A percentile compares a stretch with the other conserved stretches of the same genome.
Conservation (phyloP, 2,797 vertebrate species). For the Tapirus indicus region DNA sequence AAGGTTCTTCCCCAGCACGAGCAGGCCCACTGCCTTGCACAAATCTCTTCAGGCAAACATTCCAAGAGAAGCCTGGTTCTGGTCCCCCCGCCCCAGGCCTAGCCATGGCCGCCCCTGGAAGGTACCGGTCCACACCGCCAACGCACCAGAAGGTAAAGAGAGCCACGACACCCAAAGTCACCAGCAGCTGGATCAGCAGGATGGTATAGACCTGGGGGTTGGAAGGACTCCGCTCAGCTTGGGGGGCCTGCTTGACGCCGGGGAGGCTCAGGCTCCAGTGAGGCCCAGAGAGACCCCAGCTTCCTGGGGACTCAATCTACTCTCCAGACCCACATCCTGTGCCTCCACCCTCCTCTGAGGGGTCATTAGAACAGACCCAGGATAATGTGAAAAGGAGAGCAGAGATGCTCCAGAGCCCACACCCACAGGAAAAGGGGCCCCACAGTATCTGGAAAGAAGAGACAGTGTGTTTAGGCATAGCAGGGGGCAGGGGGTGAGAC, state of each 20-base stretch:
- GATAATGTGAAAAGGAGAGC: not conserved
- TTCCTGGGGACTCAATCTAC: not conserved
- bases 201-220: slow-evolving; percentile 93
- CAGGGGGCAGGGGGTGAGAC: not conserved
- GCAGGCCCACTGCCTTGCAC: not conserved
- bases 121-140: not conserved
- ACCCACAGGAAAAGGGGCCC: not conserved
- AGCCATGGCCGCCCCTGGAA: not conserved
- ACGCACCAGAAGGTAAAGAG: slow-evolving; percentile 97
- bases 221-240: not conserved
- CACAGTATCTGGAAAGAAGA: not conserved
- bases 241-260: not conserved
- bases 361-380: not conserved
- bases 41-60: not conserved
- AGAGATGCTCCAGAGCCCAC: not conserved
- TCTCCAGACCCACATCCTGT: not conserved
- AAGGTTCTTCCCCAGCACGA: fast-evolving
- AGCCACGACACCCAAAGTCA: slow-evolving; percentile 93
- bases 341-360: not conserved
- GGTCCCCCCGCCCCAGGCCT: not conserved
- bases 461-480: not conserved
- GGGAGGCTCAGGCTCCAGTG: not conserved
- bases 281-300: not conserved
- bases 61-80: not conserved
- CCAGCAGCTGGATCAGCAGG: slow-evolving; percentile 93